Evolutionary conservation across 2,888 invertebrate genomes (phyloP), one percentile per base, ranked within the genome.

Genomic region (Cephalotes varians): DNA sequence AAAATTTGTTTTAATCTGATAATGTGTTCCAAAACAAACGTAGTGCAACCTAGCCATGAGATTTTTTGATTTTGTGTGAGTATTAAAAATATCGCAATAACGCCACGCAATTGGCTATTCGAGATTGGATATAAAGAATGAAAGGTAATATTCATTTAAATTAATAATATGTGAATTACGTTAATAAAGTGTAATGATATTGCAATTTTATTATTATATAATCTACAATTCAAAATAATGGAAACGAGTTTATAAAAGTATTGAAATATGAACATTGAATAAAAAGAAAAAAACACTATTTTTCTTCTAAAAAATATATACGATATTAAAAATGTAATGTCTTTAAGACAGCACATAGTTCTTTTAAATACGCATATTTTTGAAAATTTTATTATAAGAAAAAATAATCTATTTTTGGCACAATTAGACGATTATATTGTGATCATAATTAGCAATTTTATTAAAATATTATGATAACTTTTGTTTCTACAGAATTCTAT

Each of bases 391-490:
- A 40, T 7, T 4, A 18, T 54, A 3, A 65, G 2, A 77, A 67
- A 0, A 44, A 40, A 40, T 67, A 18, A n/a, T 21, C 15, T 9
- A 40, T 54, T 65, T 65, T 40, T 65, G n/a, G 9, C 28, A 54
- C 40, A 12, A 28, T 28, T 25, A 31, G 6, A 28, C 18, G 9
- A 10, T 31, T 7, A 12, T 18, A 15, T 28, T 28, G 2, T 51
- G 6, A 37, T 28, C n/a, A 4, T 54, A 10, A 51, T 15, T 51
- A 56, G 18, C 9, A 54, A 65, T 54, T 77, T 67, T 56, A 77
- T 67, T 77, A 67, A 77, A 67, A 51, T 25, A 54, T 25, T 51
- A 9, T 15, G 40, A 2, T 76, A 76, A 77, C 6, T 67, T 21
- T 67, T 51, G 15, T 37, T 64, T 49, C 25, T 49, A 37, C 49